Evolutionary conservation across 1,140 invertebrate species (phyloP).

Genomic region (Tetramorium alpestre): DNA sequence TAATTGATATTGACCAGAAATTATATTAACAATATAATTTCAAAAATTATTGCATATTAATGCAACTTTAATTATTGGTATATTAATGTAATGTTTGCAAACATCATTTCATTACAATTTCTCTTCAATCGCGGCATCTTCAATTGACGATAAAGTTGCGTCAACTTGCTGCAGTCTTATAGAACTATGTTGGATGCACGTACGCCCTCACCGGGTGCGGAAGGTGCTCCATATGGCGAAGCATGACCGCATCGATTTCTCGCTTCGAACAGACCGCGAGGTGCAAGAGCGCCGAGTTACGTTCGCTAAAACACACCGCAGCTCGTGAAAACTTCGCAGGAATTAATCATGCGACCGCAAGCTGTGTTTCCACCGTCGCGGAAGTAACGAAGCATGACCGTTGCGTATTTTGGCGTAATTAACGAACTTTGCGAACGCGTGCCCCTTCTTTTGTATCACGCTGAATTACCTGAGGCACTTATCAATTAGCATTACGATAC

Average conservation of each 20-base stretch:
- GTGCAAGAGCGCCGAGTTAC: slow-evolving; percentile 51
- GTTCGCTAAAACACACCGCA: slow-evolving; percentile 57
- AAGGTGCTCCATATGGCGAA: slow-evolving; percentile 56
- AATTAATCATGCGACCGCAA: slow-evolving; percentile 57
- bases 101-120: background rate
- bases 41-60: background rate
- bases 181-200: slow-evolving; percentile 31
- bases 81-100: background rate
- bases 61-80: background rate
- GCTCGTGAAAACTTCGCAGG: slow-evolving; percentile 50
- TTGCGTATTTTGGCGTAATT: slow-evolving; percentile 51
- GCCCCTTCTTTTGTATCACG: background rate
- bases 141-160: slow-evolving; percentile 8
- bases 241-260: slow-evolving; percentile 56
- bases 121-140: background rate
- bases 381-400: slow-evolving; percentile 44
- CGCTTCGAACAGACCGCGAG: slow-evolving; percentile 48
- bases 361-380: slow-evolving; percentile 44
- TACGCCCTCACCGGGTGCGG: background rate
- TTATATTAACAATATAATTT: background rate
- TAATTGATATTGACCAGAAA: background rate
- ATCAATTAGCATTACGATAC: background rate
- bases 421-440: slow-evolving; percentile 19
- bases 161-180: slow-evolving; percentile 14
- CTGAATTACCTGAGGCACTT: background rate